Conservation (phyloP, 2,113 vertebrate genomes). For the Potamarius usumacintae region DNA sequence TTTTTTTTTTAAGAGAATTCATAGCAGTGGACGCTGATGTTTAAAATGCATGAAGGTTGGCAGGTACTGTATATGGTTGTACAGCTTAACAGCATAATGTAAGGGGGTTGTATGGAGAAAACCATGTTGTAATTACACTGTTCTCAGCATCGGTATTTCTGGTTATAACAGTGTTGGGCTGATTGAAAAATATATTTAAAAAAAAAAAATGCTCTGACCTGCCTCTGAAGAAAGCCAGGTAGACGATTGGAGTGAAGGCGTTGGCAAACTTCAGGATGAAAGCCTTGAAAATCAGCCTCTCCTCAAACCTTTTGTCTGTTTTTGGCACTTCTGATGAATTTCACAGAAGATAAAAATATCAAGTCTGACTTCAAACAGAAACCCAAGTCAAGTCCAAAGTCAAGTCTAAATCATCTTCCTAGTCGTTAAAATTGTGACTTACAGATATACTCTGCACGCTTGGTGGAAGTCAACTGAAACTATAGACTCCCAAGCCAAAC, state of each 20-base stretch:
- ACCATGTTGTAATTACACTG: conserved; percentile 7
- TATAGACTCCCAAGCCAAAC: not conserved
- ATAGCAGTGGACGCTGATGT: not conserved
- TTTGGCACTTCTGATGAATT: conserved; percentile 90
- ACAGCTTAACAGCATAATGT: not conserved
- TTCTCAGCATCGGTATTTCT: conserved; percentile 2
- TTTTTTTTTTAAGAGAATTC: not conserved
- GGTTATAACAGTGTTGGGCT: not conserved
- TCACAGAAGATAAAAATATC: not conserved
- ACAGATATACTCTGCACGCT: not conserved
- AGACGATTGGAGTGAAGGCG: conserved; percentile 96
- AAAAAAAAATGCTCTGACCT: conserved; percentile 73
- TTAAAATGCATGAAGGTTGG: not conserved
- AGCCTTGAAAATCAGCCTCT: conserved; percentile 92
- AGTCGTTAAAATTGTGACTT: not conserved
- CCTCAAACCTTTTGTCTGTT: conserved; percentile 94
- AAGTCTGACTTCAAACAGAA: not conserved
- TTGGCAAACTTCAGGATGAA: conserved; percentile 96
- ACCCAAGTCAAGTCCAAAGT: not conserved
- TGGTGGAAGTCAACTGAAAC: not conserved
- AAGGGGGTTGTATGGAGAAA: not conserved
- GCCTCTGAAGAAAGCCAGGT: conserved; percentile 97
- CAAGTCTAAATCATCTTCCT: not conserved
- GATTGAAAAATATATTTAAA: not conserved
- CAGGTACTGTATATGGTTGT: not conserved